A percentile compares a stretch with the other conserved stretches of the same genome.
Conservation (phyloP, 2,888 invertebrate species). For the Polydrusus cervinus region DNA sequence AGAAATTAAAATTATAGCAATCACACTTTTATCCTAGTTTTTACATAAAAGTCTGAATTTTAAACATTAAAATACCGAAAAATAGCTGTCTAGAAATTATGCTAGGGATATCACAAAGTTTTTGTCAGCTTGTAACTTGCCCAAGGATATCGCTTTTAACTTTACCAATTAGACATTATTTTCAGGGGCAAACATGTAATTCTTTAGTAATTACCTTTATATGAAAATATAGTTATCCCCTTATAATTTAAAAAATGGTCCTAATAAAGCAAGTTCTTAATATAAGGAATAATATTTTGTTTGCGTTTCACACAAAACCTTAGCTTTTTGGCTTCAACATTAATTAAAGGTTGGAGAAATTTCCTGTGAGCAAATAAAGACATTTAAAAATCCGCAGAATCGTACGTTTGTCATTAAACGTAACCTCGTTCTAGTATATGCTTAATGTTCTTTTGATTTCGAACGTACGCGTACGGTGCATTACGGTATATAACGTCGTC, state of each 20-base stretch:
- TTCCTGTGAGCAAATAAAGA: slow-evolving; percentile 29
- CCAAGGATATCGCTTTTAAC: too few relatives aligned
- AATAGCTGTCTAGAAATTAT: too few relatives aligned
- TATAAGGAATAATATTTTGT: slow-evolving; percentile 1
- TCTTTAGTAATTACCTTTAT: too few relatives aligned
- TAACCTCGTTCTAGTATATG: not conserved
- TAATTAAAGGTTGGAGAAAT: slow-evolving; percentile 10
- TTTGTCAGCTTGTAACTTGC: too few relatives aligned
- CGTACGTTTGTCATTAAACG: slow-evolving; percentile 2
- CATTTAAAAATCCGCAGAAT: slow-evolving; percentile 27
- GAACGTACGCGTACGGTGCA: not conserved
- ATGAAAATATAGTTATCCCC: too few relatives aligned
- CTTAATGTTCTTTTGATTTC: slow-evolving; percentile 10
- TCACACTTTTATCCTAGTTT: too few relatives aligned
- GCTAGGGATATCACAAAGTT: too few relatives aligned
- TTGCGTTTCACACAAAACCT: not conserved
- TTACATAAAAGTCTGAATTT: too few relatives aligned
- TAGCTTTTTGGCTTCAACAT: not conserved
- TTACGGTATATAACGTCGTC: not conserved
- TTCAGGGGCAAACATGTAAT: too few relatives aligned
- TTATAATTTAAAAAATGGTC: not conserved
- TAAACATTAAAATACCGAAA: too few relatives aligned
- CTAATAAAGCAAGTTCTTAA: not conserved
- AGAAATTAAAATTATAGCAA: too few relatives aligned
- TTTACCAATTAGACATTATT: too few relatives aligned